These are phyloP conservation scores for Aphelenchoides besseyi DNA, from an alignment of 1,140 invertebrate species.

Conservation along the genomic window DNA sequence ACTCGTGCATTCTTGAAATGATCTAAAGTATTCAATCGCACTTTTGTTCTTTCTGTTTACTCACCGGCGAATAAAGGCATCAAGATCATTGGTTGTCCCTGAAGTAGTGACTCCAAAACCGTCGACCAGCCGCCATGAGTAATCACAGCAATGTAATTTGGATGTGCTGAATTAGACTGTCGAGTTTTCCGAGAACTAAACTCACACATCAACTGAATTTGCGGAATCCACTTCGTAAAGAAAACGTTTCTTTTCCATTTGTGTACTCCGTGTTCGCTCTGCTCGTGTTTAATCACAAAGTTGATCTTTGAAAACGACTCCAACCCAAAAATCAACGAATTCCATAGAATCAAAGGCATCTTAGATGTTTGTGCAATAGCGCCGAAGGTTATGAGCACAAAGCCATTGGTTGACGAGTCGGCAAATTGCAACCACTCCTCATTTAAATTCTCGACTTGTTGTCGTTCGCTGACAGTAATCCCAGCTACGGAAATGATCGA, in stretches of 20 bases:
- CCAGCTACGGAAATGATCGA: slow-evolving; percentile 43
- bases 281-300: slow-evolving; percentile 40
- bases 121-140: slow-evolving; percentile 44
- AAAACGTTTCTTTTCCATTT: slow-evolving; percentile 34
- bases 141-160: slow-evolving; percentile 34
- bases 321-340: slow-evolving; percentile 32
- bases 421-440: slow-evolving; percentile 35
- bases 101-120: slow-evolving; percentile 28
- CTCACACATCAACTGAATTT: slow-evolving; percentile 43
- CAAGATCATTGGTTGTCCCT: slow-evolving; percentile 42
- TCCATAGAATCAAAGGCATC: slow-evolving; percentile 40
- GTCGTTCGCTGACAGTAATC: slow-evolving; percentile 29
- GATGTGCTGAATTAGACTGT: slow-evolving; percentile 36
- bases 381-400: slow-evolving; percentile 53
- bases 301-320: slow-evolving; percentile 26
- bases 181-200: neutral
- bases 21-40: slow-evolving; percentile 31
- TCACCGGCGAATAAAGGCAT: slow-evolving; percentile 46
- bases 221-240: slow-evolving; percentile 35
- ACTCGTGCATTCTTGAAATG: slow-evolving; percentile 45
- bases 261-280: neutral
- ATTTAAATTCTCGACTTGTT: neutral
- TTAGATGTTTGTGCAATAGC: slow-evolving; percentile 53
- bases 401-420: slow-evolving; percentile 30
- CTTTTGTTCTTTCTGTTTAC: neutral